These are phyloP conservation scores for Napeogenes inachia DNA, from an alignment of 2,888 invertebrate genomes.

Conservation along the genomic window DNA sequence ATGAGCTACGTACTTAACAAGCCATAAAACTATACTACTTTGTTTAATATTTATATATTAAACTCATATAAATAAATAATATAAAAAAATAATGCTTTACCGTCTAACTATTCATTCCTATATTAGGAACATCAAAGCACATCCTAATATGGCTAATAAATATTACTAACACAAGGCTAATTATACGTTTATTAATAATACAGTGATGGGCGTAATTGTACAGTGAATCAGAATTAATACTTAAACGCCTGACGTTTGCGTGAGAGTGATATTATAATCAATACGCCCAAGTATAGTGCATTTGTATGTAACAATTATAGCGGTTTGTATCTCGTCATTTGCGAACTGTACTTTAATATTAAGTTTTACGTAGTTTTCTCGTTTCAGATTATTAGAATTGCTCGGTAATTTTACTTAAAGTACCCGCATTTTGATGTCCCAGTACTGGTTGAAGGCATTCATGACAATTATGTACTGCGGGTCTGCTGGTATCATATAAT, in stretches of 20 bases:
- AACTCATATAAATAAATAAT: too few relatives aligned
- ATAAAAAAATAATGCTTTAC: too few relatives aligned
- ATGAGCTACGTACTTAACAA: neutral
- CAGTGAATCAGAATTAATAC: constrained; percentile 1
- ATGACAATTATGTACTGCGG: too few relatives aligned
- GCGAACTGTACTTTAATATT: neutral
- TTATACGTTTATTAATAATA: neutral
- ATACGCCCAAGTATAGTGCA: constrained; percentile 16
- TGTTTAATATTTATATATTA: too few relatives aligned
- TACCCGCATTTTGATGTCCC: too few relatives aligned
- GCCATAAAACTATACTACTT: too few relatives aligned
- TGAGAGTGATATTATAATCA: constrained; percentile 27
- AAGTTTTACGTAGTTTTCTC: neutral
- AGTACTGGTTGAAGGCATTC: too few relatives aligned
- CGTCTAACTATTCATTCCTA: neutral
- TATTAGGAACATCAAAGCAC: neutral
- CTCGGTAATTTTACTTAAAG: too few relatives aligned
- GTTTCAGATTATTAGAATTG: too few relatives aligned
- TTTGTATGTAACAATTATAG: neutral
- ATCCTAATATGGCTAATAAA: neutral
- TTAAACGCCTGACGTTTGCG: constrained; percentile 16
- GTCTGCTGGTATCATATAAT: too few relatives aligned
- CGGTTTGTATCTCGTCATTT: neutral
- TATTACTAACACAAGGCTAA: neutral
- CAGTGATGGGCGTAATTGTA: neutral